Base-by-base conservation (phyloP, 2,113 vertebrate genomes). In the Anthoscopus minutus region DNA sequence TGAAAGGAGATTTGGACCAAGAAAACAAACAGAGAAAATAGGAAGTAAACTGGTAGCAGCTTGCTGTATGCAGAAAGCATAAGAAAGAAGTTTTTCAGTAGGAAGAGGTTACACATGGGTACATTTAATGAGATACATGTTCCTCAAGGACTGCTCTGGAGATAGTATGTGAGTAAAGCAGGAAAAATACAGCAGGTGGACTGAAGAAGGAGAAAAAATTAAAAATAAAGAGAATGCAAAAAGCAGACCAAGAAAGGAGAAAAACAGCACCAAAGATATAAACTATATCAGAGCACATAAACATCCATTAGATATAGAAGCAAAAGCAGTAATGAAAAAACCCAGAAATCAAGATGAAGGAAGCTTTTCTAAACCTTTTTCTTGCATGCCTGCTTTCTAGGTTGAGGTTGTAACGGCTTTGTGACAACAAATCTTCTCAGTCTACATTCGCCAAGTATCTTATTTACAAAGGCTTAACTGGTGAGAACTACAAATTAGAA, bases 341-440 rank as follows among this genome's bases (percentile, higher is more conserved):
- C 0, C 0, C 4, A 62, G 62, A 80, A 57, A 84, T 13, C 13
- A 60, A 38, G 25, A 70, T 0, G 2, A 48, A 45, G 23, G 0
- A 64, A 48, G 23, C 25, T 87, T 84, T 86, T 37, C 37, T 73
- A 47, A 74, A 61, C 27, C 30, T 17, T 19, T 40, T 65, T 53
- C 51, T 69, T 77, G 24, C 15, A 40, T 50, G 35, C 19, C 25
- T 76, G 9, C 74, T 56, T 27, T 58, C 22, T 35, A 51, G 35
- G 17, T 4, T 44, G 61, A 72, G 25, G 31, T 22, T 77, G 12
- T 31, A 65, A 81, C 33, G 51, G 33, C 37, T 72, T 66, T 4
- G 6, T 21, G 16, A n/a, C 33, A 74, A 72, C 31, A 81, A n/a
- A 60, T 51, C 19, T 38, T 73, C 44, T 40, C 50, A 60, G 47